Conservation (phyloP, 2,888 invertebrate species). For the Tinea semifulvella region DNA sequence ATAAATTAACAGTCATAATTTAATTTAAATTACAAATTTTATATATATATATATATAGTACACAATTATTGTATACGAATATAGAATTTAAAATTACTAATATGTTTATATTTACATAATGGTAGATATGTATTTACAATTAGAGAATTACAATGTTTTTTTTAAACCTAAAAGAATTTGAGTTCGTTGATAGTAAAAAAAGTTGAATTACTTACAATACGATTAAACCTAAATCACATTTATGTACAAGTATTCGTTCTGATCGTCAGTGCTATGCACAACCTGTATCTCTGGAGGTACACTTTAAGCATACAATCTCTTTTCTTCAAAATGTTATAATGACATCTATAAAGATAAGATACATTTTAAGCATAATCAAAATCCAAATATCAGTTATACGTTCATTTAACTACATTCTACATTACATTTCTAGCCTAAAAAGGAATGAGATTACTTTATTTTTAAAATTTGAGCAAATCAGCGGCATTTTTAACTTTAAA, state of each 20-base stretch:
- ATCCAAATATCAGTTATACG: neutral
- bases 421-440: neutral
- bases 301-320: slow-evolving; percentile 7
- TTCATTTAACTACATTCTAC: neutral
- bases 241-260: slow-evolving; percentile 20
- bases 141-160: slow-evolving; percentile 15
- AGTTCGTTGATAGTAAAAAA: slow-evolving; percentile 16
- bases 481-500: slow-evolving; percentile 29
- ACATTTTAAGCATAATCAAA: slow-evolving; percentile 1
- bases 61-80: neutral
- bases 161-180: slow-evolving; percentile 15
- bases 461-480: slow-evolving; percentile 50
- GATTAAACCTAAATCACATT: slow-evolving; percentile 21
- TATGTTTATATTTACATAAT: slow-evolving; percentile 5
- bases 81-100: slow-evolving; percentile 2
- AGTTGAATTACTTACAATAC: slow-evolving; percentile 14
- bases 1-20: slow-evolving; percentile 17
- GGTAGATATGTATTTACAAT: slow-evolving; percentile 15
- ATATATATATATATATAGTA: neutral
- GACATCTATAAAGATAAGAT: slow-evolving; percentile 1
- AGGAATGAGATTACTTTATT: neutral
- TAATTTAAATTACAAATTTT: neutral
- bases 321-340: neutral
- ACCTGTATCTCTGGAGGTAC: slow-evolving; percentile 14
- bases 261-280: slow-evolving; percentile 24